phyloP scores from a whole-genome alignment of 2,888 invertebrate genomes.

The Brenthis daphne region DNA sequence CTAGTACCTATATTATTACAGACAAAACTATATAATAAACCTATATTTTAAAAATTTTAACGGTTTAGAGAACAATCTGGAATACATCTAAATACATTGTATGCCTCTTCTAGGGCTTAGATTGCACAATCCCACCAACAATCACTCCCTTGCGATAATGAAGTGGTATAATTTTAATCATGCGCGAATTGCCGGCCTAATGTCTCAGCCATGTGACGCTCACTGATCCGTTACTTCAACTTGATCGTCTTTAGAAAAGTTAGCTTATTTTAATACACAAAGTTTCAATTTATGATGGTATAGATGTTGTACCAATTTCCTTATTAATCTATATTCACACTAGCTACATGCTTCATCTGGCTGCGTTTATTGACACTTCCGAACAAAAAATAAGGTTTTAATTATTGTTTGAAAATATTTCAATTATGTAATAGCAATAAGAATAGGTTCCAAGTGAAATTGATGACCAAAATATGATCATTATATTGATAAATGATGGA shows the following conservation, averaged over 20 bases:
- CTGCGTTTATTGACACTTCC: too few species aligned
- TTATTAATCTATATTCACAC: neutral
- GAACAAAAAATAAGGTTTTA: too few species aligned
- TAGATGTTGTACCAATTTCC: neutral
- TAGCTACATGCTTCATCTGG: too few species aligned
- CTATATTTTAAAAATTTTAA: too few species aligned
- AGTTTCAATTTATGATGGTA: constrained; percentile 11
- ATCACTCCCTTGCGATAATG: constrained; percentile 72
- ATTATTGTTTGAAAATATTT: too few species aligned
- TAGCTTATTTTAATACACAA: constrained; percentile 19
- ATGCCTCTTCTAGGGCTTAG: constrained; percentile 39
- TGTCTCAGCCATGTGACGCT: constrained; percentile 67
- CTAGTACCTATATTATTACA: too few species aligned
- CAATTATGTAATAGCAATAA: too few species aligned
- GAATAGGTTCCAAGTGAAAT: too few species aligned
- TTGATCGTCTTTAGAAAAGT: constrained; percentile 50
- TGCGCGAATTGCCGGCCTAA: constrained; percentile 75
- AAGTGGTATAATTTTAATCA: constrained; percentile 80
- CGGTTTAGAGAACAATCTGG: too few species aligned
- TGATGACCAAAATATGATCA: too few species aligned
- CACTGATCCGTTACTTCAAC: constrained; percentile 52
- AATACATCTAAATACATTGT: neutral
- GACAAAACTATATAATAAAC: too few species aligned
- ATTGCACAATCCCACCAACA: constrained; percentile 43
- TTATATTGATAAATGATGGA: too few species aligned